These are phyloP conservation scores for Clamator glandarius DNA, from an alignment of 2,797 vertebrate species.

Conservation along the genomic window DNA sequence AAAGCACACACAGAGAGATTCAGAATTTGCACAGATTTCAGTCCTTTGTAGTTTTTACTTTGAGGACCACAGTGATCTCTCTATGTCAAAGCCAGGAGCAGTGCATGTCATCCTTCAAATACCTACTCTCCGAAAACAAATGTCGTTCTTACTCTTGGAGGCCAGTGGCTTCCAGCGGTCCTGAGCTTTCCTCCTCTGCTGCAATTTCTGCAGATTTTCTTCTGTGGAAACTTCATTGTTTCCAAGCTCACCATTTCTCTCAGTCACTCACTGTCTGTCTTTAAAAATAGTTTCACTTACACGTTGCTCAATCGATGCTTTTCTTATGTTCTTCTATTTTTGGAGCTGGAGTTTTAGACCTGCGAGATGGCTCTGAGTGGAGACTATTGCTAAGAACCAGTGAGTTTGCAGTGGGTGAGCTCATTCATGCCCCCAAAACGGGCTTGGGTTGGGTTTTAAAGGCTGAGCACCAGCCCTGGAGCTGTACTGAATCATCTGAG, in stretches of 20 bases:
- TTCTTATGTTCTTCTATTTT: conserved; percentile 16
- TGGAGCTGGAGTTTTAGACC: not conserved
- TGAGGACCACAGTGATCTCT: not conserved
- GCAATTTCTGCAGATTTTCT: not conserved
- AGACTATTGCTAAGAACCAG: not conserved
- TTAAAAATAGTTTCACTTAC: conserved; percentile 17
- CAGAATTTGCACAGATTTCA: not conserved
- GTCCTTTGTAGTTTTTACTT: not conserved
- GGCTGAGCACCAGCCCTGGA: not conserved
- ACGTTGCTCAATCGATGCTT: not conserved
- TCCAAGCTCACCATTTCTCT: not conserved
- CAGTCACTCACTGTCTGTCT: not conserved
- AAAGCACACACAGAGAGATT: not conserved
- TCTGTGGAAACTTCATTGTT: not conserved
- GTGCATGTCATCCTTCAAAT: not conserved
- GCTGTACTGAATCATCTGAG: not conserved
- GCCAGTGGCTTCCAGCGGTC: not conserved
- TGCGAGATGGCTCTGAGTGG: not conserved
- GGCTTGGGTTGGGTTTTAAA: not conserved
- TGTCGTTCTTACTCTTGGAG: not conserved
- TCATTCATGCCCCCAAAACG: not conserved
- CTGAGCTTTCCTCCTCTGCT: not conserved
- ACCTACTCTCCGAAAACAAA: not conserved
- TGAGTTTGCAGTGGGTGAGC: not conserved
- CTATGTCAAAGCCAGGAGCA: not conserved